These are phyloP conservation scores for Meles meles DNA, from an alignment of 2,113 vertebrate genomes.

Conservation along the genomic window DNA sequence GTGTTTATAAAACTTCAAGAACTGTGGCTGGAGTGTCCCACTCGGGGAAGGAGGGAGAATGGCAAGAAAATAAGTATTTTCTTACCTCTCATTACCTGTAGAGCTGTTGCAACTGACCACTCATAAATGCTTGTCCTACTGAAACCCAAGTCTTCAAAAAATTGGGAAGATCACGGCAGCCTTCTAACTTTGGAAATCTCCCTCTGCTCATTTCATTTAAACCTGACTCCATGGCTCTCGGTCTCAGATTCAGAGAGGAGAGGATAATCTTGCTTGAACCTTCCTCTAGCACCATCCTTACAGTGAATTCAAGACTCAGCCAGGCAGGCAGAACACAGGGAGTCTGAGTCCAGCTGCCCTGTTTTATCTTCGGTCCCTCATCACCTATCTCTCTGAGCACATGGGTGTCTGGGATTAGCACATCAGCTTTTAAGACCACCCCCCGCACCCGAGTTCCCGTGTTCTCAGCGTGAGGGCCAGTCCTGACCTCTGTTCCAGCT, in stretches of 20 bases:
- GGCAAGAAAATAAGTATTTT: not conserved
- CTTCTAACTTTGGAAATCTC: not conserved
- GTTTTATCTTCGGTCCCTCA: not conserved
- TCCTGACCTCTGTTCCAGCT: not conserved
- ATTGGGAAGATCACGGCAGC: not conserved
- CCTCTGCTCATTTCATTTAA: not conserved
- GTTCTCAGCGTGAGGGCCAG: not conserved
- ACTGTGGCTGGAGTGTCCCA: not conserved
- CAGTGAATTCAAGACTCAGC: not conserved
- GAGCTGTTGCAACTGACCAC: not conserved
- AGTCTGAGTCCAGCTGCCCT: not conserved
- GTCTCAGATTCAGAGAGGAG: not conserved
- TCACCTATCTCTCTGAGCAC: not conserved
- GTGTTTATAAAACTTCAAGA: not conserved
- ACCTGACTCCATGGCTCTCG: not conserved
- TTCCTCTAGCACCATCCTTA: not conserved
- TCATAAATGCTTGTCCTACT: not conserved
- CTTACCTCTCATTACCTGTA: not conserved
- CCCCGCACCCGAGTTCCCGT: rapidly evolving
- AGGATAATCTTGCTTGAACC: not conserved
- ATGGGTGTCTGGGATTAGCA: not conserved
- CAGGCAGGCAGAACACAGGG: not conserved
- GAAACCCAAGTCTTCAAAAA: not conserved
- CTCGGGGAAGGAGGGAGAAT: not conserved
- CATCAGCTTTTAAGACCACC: not conserved